Conservation (phyloP, 2,888 invertebrate species). For the Galerucella calmariensis region DNA sequence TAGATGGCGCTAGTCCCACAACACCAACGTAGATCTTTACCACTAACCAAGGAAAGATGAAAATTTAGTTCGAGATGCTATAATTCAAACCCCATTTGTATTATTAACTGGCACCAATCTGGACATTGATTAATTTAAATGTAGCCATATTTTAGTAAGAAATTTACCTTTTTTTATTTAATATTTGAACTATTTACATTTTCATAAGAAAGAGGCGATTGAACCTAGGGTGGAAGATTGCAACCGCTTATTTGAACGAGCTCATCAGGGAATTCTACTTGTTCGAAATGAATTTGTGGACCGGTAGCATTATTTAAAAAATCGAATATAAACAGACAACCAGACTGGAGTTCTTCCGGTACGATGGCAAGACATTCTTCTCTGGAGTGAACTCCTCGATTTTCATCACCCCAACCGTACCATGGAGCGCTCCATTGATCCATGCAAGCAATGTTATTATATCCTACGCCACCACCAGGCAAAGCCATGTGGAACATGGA, state of each 20-base stretch:
- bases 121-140: too few species aligned
- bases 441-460: too few species aligned
- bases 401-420: conserved; percentile 43
- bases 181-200: too few species aligned
- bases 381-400: conserved; percentile 39
- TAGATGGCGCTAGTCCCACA: too few species aligned
- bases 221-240: background rate
- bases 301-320: conserved; percentile 43
- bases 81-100: too few species aligned
- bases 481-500: conserved; percentile 47
- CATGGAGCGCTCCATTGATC: conserved; percentile 44
- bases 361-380: conserved; percentile 37
- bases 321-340: conserved; percentile 43
- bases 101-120: too few species aligned
- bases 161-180: too few species aligned
- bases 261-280: conserved; percentile 44
- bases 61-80: too few species aligned
- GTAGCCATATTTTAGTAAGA: too few species aligned
- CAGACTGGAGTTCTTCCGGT: conserved; percentile 37
- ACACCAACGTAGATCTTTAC: too few species aligned
- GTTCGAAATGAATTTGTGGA: conserved; percentile 39
- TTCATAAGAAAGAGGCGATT: too few species aligned
- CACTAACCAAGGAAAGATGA: too few species aligned
- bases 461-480: conserved; percentile 47
- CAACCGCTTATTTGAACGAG: conserved; percentile 28